Percentiles rank a stretch among this genome's conserved stretches.
phyloP scores from a whole-genome alignment of 2,797 vertebrate species.

The Halcyon smyrnensis region DNA sequence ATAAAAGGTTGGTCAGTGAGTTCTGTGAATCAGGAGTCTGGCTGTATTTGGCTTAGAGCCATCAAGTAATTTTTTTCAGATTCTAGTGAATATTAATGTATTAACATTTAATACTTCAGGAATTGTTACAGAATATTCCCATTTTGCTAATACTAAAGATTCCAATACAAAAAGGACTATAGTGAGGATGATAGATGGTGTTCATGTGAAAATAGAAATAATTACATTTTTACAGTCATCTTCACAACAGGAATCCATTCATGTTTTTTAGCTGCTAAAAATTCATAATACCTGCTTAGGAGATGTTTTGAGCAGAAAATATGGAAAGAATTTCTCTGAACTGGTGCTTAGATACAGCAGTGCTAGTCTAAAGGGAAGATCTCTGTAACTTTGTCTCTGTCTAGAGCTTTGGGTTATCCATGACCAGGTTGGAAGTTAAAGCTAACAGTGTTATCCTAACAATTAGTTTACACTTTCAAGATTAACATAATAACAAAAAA shows the following conservation, averaged over 20 bases:
- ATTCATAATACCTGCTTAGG: background rate
- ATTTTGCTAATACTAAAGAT: background rate
- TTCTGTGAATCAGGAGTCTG: conserved; percentile 3
- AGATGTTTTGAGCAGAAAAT: background rate
- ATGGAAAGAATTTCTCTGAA: background rate
- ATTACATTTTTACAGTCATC: background rate
- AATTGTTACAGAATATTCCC: background rate
- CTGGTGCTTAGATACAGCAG: background rate
- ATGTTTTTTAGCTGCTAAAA: background rate
- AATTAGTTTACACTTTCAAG: background rate
- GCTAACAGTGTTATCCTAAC: background rate
- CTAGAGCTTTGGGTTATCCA: background rate
- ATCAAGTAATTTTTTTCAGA: background rate
- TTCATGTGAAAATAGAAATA: background rate
- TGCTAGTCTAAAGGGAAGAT: background rate
- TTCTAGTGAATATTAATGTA: background rate
- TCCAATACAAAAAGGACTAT: background rate
- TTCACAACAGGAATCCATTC: background rate
- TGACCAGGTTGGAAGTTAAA: background rate
- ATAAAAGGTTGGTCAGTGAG: background rate
- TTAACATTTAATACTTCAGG: background rate
- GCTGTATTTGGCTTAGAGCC: background rate
- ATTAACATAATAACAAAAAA: background rate
- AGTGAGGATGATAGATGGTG: background rate
- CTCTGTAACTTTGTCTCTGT: background rate